Conservation (phyloP, 2,888 invertebrate genomes). For the Leptopilina myrica region DNA sequence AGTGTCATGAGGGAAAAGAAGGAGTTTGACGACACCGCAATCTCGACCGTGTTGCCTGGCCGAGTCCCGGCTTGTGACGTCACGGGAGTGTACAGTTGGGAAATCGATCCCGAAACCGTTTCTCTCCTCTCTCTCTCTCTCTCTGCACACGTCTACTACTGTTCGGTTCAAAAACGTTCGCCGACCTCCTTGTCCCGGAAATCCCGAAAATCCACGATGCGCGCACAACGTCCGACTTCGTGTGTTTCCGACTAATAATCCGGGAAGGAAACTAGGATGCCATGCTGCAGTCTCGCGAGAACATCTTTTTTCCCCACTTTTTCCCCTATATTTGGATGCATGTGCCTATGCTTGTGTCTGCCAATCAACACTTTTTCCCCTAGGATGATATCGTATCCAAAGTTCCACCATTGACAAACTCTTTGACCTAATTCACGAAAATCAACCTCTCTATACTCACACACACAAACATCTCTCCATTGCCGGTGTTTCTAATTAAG, state of each 20-base stretch:
- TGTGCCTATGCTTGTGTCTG: background rate
- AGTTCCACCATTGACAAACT: too few species aligned
- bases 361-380: background rate
- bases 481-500: too few species aligned
- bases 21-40: slow-evolving; percentile 48
- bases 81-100: slow-evolving; percentile 71
- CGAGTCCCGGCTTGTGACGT: slow-evolving; percentile 72
- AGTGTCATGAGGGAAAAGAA: too few species aligned
- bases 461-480: too few species aligned
- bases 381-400: background rate
- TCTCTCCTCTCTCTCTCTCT: slow-evolving; percentile 55
- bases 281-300: slow-evolving; percentile 8
- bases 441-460: too few species aligned
- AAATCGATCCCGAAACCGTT: slow-evolving; percentile 72
- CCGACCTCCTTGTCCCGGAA: slow-evolving; percentile 55
- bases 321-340: background rate
- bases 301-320: background rate
- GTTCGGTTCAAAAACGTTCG: slow-evolving; percentile 70
- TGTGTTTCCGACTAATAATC: slow-evolving; percentile 32
- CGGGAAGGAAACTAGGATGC: slow-evolving; percentile 21
- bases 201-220: slow-evolving; percentile 47
- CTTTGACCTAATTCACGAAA: too few species aligned
- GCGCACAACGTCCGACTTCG: slow-evolving; percentile 33
- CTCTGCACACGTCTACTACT: slow-evolving; percentile 60
- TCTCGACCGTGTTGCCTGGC: slow-evolving; percentile 59